Conservation (phyloP, 1,140 invertebrate genomes). For the Papilio aristodemus region DNA sequence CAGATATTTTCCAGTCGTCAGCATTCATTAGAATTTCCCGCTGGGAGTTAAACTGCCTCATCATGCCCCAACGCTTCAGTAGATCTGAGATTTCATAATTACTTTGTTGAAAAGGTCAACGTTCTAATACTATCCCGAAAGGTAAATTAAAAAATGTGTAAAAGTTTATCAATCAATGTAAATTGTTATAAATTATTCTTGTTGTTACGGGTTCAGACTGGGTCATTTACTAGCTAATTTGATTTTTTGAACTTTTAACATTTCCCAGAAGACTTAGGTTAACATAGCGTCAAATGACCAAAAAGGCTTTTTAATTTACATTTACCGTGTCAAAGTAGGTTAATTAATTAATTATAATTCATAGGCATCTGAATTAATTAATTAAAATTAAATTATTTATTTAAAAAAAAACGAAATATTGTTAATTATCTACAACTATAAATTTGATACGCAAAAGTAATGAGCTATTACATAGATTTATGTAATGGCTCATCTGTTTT, state of each 20-base stretch:
- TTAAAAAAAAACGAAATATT: too few species aligned
- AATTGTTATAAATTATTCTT: constrained; percentile 7
- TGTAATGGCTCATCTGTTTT: background rate
- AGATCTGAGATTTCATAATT: constrained; percentile 22
- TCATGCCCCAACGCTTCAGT: constrained; percentile 12
- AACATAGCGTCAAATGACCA: too few species aligned
- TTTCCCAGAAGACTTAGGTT: background rate
- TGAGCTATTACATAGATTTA: too few species aligned
- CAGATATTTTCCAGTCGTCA: constrained; percentile 24
- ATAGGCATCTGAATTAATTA: too few species aligned
- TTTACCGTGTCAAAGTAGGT: too few species aligned
- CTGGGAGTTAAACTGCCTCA: constrained; percentile 13
- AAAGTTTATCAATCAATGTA: background rate
- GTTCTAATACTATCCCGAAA: background rate
- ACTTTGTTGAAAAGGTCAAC: constrained; percentile 28
- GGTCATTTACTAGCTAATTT: background rate
- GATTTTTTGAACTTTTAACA: background rate
- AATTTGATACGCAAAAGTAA: too few species aligned
- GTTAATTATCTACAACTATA: background rate
- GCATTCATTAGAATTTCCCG: constrained; percentile 30
- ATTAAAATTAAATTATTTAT: too few species aligned
- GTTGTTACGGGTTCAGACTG: background rate
- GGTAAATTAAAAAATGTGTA: background rate
- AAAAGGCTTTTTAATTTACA: too few species aligned
- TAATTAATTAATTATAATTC: too few species aligned